Evolutionary conservation across 2,113 vertebrate species (phyloP), one percentile per base, ranked within the genome.

Genomic region (Cyanoderma ruficeps): DNA sequence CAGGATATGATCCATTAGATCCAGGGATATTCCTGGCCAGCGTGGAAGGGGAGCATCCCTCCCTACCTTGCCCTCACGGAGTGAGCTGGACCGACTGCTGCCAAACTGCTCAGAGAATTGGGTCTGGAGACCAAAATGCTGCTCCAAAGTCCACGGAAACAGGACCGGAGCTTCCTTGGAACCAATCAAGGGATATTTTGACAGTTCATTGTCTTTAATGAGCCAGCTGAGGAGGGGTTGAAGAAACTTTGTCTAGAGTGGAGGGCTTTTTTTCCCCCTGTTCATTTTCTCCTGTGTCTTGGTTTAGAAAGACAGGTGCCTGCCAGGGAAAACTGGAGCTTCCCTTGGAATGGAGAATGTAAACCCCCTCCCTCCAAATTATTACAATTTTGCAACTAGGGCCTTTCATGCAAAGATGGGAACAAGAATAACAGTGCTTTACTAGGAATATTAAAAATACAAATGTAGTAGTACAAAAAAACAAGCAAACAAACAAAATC

Each of bases 261-360:
- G 9, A 42, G 14, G 8, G 11, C 4, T 28, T 60, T 15, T 13
- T 8, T 1, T 4, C 1, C 10, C 6, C 27, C 39, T 25, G 4
- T 11, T 46, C 7, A 0, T 71, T 76, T 76, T 46, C 30, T 53
- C 23, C 46, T 20, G 28, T 28, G 50, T 28, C 50, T 52, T 52
- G 50, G 50, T 52, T 52, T 28, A 52, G 50, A 28, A 52, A 28
- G 50, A 10, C 27, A 16, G 25, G 25, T 52, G 15, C 16, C 5
- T 3, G 6, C 25, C 25, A 28, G 25, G 25, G 25, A 52, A 52
- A 52, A 15, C 50, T 52, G 50, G 25, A 27, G 50, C 25, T 28
- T 52, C 50, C 50, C 25, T 52, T 52, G 50, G 50, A 27, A 27
- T 27, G 25, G 47, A 52, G 25, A 52, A 50, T 50, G 49, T 27